These are phyloP conservation scores for Melieria omissa DNA, from an alignment of 2,888 invertebrate genomes.

Conservation along the genomic window DNA sequence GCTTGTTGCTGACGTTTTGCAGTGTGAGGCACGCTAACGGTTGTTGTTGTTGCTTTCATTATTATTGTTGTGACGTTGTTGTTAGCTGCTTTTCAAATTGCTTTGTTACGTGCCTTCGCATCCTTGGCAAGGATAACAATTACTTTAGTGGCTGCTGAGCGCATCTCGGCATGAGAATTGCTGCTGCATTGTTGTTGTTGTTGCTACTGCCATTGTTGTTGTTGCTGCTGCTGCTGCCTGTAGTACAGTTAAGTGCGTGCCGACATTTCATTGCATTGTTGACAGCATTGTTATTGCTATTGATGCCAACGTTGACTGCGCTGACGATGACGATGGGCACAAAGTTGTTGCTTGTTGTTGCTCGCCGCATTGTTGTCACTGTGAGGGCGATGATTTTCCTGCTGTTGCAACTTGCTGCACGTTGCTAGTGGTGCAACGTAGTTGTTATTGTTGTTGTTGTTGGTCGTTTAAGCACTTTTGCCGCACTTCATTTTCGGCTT, in stretches of 20 bases:
- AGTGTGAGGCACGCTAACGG: too few species aligned
- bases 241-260: background rate
- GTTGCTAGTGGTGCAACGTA: too few species aligned
- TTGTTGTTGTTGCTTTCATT: too few species aligned
- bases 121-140: slow-evolving; percentile 39
- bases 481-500: background rate
- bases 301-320: slow-evolving; percentile 9
- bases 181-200: background rate
- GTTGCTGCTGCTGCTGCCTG: slow-evolving; percentile 9
- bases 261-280: too few species aligned
- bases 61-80: too few species aligned
- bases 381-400: background rate
- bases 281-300: background rate
- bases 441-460: slow-evolving; percentile 4
- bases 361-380: too few species aligned
- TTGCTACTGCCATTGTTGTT: slow-evolving; percentile 3
- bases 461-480: slow-evolving; percentile 5
- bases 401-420: slow-evolving; percentile 10
- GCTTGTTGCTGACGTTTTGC: background rate
- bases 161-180: background rate
- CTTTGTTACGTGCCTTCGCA: slow-evolving; percentile 36
- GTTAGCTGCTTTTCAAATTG: background rate
- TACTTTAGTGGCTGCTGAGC: slow-evolving; percentile 27
- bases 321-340: background rate
- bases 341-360: too few species aligned